Evolutionary conservation across 1,140 invertebrate genomes (phyloP).

Genomic region (Drosophila saltans): DNA sequence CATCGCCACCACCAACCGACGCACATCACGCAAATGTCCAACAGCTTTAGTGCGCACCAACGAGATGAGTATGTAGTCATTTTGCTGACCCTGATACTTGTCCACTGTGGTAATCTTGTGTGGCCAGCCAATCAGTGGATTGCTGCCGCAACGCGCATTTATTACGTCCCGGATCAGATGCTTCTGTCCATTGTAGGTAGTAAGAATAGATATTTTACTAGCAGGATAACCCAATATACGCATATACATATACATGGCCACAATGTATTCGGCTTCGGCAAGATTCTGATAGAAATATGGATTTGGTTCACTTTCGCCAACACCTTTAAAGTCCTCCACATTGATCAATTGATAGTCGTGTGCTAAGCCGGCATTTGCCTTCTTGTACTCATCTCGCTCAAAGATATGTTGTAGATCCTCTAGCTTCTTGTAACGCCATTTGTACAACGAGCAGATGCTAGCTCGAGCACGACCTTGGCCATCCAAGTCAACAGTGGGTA

Average conservation of each 20-base stretch:
- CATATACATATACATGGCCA: conserved; percentile 99
- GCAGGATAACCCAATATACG: conserved; percentile 98
- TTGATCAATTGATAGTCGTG: conserved; percentile 98
- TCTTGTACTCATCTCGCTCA: conserved; percentile 91
- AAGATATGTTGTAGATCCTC: conserved; percentile 96
- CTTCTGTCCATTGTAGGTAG: conserved; percentile 99
- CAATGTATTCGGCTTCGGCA: conserved; percentile 99
- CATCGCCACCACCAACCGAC: conserved; percentile 98
- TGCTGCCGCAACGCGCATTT: conserved; percentile 95
- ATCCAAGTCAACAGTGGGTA: conserved; percentile 98
- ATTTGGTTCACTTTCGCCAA: conserved; percentile 98
- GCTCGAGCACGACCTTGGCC: conserved; percentile 95
- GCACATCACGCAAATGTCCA: conserved; percentile 97
- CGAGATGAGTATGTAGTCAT: conserved; percentile 98
- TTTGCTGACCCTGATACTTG: conserved; percentile 99
- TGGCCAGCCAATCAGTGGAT: conserved; percentile 98
- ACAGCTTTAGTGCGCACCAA: conserved; percentile 97
- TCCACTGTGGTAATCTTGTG: conserved; percentile 98
- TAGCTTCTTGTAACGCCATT: conserved; percentile 98
- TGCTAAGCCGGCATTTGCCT: conserved; percentile 95
- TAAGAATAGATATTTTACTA: conserved; percentile 99
- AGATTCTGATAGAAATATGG: conserved; percentile 99
- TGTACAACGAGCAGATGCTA: conserved; percentile 96
- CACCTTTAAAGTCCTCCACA: conserved; percentile 98
- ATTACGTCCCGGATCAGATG: conserved; percentile 98